Base-by-base conservation (phyloP, 2,888 invertebrate genomes). In the Argynnis bischoffii region DNA sequence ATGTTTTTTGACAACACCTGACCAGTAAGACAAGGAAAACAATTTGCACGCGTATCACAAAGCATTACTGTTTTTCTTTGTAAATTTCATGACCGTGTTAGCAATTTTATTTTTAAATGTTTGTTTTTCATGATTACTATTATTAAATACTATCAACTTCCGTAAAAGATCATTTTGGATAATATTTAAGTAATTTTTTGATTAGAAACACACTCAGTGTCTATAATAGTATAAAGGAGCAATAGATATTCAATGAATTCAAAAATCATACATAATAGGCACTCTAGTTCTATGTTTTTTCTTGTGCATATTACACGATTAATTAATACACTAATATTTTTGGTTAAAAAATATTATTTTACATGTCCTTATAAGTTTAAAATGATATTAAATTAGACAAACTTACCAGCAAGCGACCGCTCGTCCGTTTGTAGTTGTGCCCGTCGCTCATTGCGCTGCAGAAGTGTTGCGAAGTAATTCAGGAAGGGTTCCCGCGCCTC, bases 351-450 rank as follows among this genome's bases (percentile, higher is more conserved):
- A 4, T 4, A 26, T 26, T 26, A 26, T 3, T 5, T 26, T 26
- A 5, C 26, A 26, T 26, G 26, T 26, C 26, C 26, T 26, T 5
- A 26, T 26, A 26, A 26, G 26, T 26, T 26, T 26, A 26, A 26
- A 26, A 26, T 4, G 26, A 26, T 26, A 26, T 26, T 26, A 50
- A 16, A 51, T 3, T 16, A 51, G 8, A 48, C 18, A 14, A n/a
- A 75, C 86, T 84, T 41, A 92, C 93, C 93, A 14, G 98, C 97
- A 0, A 98, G 93, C 1, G 96, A 94, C 68, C 96, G 94, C 79
- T 98, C 98, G 83, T 98, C 98, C 47, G 96, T 96, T 83, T 98
- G 98, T 76, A 99, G 94, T 85, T 99, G 99, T 2, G 98, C 95
- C 50, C 98, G 94, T 72, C 98, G 97, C 77, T 97, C 96, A 82